phyloP scores from a whole-genome alignment of 2,797 vertebrate species.

The Coranthus polyacanthus region DNA sequence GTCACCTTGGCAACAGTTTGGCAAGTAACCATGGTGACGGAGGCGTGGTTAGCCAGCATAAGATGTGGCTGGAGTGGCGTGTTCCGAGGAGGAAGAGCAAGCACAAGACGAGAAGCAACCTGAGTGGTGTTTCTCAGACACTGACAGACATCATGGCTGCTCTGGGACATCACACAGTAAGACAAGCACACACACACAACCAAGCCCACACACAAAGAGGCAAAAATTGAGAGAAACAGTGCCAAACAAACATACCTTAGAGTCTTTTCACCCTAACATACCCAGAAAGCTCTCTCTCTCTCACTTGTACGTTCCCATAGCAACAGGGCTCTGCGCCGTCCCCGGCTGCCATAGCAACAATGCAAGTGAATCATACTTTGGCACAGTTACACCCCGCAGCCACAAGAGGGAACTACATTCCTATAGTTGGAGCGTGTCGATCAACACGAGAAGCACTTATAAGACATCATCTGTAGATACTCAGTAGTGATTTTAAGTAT shows the following conservation, averaged over 20 bases:
- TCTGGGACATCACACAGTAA: constrained; percentile 81
- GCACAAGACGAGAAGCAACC: constrained; percentile 63
- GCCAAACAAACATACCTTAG: constrained; percentile 75
- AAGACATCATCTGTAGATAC: constrained; percentile 1
- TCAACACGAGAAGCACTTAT: neutral
- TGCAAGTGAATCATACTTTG: constrained; percentile 69
- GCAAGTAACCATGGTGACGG: constrained; percentile 70
- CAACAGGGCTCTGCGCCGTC: constrained; percentile 85
- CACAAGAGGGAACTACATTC: constrained; percentile 77
- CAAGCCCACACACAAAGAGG: constrained; percentile 24
- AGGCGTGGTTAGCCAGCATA: constrained; percentile 77
- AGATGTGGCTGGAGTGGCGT: constrained; percentile 86
- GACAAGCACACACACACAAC: constrained; percentile 41
- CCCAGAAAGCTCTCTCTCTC: constrained; percentile 74
- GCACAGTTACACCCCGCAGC: constrained; percentile 69
- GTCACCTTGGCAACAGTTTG: constrained; percentile 80
- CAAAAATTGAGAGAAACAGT: constrained; percentile 53
- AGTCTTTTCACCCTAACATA: constrained; percentile 73
- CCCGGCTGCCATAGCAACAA: constrained; percentile 85
- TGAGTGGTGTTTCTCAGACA: constrained; percentile 74
- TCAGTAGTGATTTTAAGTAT: constrained; percentile 1
- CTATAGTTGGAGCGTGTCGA: constrained; percentile 40
- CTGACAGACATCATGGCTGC: constrained; percentile 83
- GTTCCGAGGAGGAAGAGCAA: constrained; percentile 54
- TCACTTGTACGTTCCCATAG: constrained; percentile 81